Percentiles rank a stretch among this genome's conserved stretches.
phyloP scores from a whole-genome alignment of 1,140 invertebrate genomes.

The Aporrectodea caliginosa region DNA sequence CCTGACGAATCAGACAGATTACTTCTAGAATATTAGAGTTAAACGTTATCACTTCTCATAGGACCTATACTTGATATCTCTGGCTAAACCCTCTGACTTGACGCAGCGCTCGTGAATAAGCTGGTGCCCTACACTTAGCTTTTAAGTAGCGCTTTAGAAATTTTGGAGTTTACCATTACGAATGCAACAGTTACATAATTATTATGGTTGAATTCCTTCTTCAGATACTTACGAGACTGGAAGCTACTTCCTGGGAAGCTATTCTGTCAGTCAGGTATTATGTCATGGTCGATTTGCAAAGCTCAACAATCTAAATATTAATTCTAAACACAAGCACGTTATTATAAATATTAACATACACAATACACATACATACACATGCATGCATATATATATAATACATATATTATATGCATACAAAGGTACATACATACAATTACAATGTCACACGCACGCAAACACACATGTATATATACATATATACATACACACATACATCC shows the following conservation, averaged over 20 bases:
- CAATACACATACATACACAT: background rate
- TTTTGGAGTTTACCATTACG: background rate
- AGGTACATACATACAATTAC: background rate
- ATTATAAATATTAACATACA: background rate
- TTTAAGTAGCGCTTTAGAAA: background rate
- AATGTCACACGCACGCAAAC: no score
- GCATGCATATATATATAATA: background rate
- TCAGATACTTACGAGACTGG: background rate
- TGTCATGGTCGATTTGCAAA: background rate
- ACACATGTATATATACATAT: no score
- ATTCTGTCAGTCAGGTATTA: background rate
- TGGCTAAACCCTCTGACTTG: no score
- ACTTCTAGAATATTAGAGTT: no score
- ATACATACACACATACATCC: no score
- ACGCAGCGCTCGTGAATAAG: background rate
- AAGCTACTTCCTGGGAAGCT: background rate
- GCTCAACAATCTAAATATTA: background rate
- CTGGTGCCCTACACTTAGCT: background rate
- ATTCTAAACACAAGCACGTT: background rate
- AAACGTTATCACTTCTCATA: background rate
- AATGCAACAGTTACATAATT: no score
- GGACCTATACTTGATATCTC: background rate
- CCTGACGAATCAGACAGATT: no score
- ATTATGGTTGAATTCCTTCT: background rate
- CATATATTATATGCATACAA: background rate